Conservation (phyloP, 37 sponge, comb jelly and placozoan genomes). For the Mnemiopsis leidyi region DNA sequence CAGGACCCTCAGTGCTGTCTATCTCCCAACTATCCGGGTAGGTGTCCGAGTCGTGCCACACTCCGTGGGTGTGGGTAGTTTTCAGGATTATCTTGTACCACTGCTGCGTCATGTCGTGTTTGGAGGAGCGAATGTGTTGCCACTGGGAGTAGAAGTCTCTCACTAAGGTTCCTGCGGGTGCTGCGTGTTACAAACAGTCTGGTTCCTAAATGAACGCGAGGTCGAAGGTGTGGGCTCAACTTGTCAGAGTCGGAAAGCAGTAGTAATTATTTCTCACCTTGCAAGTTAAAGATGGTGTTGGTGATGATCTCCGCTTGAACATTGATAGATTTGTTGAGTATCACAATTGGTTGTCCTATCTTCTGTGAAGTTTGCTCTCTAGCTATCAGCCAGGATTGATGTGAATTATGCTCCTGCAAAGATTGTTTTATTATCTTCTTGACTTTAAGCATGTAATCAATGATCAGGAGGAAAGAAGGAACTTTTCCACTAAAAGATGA, state of each 20-base stretch:
- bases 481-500: too few relatives aligned
- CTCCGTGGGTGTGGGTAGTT: slow-evolving; percentile 16
- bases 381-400: slow-evolving; percentile 48
- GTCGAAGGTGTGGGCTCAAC: too few relatives aligned
- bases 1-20: slow-evolving; percentile 62
- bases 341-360: slow-evolving; percentile 3
- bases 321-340: slow-evolving; percentile 59
- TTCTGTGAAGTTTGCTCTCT: slow-evolving; percentile 17
- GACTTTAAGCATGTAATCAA: too few relatives aligned
- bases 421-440: too few relatives aligned
- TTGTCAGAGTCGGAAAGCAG: too few relatives aligned
- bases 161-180: not conserved
- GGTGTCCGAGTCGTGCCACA: slow-evolving; percentile 51
- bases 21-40: slow-evolving; percentile 64
- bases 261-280: too few relatives aligned
- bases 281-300: slow-evolving; percentile 34
- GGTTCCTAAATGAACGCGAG: too few relatives aligned
- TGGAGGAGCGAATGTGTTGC: slow-evolving; percentile 48
- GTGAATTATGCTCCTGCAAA: slow-evolving; percentile 16
- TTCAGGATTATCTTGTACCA: slow-evolving; percentile 63
- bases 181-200: too few relatives aligned
- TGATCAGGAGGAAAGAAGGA: too few relatives aligned
- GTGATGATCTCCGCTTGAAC: slow-evolving; percentile 54
- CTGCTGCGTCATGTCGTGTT: slow-evolving; percentile 53
- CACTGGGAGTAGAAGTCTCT: slow-evolving; percentile 61